Evolutionary conservation across 2,113 vertebrate genomes (phyloP), one percentile per base, ranked within the genome.

Genomic region (Tricholaema leucomelas): DNA sequence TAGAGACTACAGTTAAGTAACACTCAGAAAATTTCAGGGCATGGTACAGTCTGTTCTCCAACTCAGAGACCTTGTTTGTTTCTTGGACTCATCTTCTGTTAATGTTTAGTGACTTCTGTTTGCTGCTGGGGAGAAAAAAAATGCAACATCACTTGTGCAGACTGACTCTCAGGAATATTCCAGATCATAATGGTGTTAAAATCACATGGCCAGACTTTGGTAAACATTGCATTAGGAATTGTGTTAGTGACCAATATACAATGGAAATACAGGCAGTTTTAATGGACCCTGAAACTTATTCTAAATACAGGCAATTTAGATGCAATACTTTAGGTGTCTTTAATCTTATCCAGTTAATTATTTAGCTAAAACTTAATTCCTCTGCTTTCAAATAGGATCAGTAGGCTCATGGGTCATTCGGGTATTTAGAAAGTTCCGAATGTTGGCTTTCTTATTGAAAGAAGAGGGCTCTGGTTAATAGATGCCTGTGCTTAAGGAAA

Each of bases 31-130:
- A 44, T 56, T 88, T 63, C 44, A 63, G 50, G 35, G 24, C 4
- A 3, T 61, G 19, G 74, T 50, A 25, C 0, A 0, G 61, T 87
- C 14, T 17, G 3, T 72, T 80, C 16, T 76, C 4, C 8, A 27
- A 14, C 44, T 76, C 16, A 8, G 31, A 84, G 27, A 55, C 16
- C 13, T 60, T 46, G 20, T 42, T 85, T 87, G 25, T 71, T 86
- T 87, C 55, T 87, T 61, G 9, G 21, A 18, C 31, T 73, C 9
- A 3, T 82, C 64, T 58, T 76, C 35, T 92, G 30, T 85, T 77
- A 42, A 4, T 50, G 30, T n/a, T 44, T 69, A 23, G 9, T 93
- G 73, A 36, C 40, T 91, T 81, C 52, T 81, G 18, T 58, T 78
- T 71, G 21, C 54, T 75, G 81, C 75, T 36, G 35, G 52, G 28